Percentiles rank a stretch among this genome's conserved stretches.
Evolutionary conservation across 2,888 invertebrate species (phyloP).

Genomic region (Augochlorella aurata): DNA sequence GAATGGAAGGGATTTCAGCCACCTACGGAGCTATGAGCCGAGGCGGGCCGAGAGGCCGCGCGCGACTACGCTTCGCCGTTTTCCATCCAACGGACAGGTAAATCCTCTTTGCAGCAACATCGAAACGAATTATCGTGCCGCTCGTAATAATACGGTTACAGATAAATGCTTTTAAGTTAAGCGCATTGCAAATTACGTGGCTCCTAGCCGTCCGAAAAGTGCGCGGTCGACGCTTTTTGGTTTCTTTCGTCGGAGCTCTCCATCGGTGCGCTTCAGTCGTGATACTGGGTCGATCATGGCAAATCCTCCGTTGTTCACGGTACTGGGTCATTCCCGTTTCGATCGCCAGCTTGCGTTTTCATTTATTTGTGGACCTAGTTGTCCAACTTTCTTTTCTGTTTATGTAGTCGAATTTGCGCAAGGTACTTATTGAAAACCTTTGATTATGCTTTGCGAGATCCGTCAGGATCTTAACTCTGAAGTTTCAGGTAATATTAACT

Average conservation of each 20-base stretch:
- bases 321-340: no score
- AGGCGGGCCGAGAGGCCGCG: constrained; percentile 1
- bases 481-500: no score
- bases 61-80: constrained; percentile 40
- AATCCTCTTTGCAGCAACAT: constrained; percentile 66
- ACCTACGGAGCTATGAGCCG: constrained; percentile 42
- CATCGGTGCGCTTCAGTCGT: background rate
- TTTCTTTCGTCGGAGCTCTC: background rate
- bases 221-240: background rate
- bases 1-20: constrained; percentile 46
- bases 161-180: constrained; percentile 69
- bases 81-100: constrained; percentile 56
- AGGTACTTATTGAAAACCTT: no score
- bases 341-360: no score
- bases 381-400: no score
- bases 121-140: constrained; percentile 63
- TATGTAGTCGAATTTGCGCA: no score
- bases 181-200: constrained; percentile 66
- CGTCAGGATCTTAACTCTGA: no score
- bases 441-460: no score
- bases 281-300: background rate
- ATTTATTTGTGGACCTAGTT: no score
- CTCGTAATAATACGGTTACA: constrained; percentile 66
- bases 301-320: no score
- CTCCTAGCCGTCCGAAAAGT: constrained; percentile 12